Conservation (phyloP, 2,888 invertebrate species). For the Pegoplata infirma region DNA sequence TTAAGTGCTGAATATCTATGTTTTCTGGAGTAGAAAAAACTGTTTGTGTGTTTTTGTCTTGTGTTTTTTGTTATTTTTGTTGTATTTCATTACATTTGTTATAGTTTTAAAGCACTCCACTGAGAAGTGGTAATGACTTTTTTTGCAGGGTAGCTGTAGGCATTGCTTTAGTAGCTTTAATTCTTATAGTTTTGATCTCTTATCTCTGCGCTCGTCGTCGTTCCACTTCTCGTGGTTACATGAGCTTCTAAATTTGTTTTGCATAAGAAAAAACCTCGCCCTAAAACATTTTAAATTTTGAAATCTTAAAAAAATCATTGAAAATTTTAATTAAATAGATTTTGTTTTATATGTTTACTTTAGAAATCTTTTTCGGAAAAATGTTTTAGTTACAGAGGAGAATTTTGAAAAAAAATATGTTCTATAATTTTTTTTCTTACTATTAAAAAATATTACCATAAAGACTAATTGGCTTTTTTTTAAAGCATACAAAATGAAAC, state of each 20-base stretch:
- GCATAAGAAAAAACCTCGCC: constrained; percentile 14
- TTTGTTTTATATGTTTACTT: too few relatives aligned
- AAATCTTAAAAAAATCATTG: background rate
- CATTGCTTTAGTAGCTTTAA: constrained; percentile 92
- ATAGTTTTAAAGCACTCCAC: too few relatives aligned
- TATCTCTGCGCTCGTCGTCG: constrained; percentile 95
- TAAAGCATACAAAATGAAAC: constrained; percentile 12
- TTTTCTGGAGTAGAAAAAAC: too few relatives aligned
- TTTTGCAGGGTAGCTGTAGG: too few relatives aligned
- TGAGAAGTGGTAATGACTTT: too few relatives aligned
- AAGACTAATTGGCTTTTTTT: constrained; percentile 50
- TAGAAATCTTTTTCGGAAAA: background rate
- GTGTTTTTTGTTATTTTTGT: too few relatives aligned
- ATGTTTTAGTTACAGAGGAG: constrained; percentile 12
- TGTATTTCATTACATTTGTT: too few relatives aligned
- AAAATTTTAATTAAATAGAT: too few relatives aligned
- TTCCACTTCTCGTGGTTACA: constrained; percentile 89
- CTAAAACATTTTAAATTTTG: constrained; percentile 9
- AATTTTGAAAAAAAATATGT: constrained; percentile 16
- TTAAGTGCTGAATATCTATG: too few relatives aligned
- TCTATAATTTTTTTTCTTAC: background rate
- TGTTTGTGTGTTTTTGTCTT: too few relatives aligned
- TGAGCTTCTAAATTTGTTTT: constrained; percentile 85
- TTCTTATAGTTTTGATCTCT: constrained; percentile 93
- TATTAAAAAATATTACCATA: constrained; percentile 13